These are phyloP conservation scores for Peromyscus melanophrys DNA, from an alignment of 2,797 vertebrate species.

Conservation along the genomic window DNA sequence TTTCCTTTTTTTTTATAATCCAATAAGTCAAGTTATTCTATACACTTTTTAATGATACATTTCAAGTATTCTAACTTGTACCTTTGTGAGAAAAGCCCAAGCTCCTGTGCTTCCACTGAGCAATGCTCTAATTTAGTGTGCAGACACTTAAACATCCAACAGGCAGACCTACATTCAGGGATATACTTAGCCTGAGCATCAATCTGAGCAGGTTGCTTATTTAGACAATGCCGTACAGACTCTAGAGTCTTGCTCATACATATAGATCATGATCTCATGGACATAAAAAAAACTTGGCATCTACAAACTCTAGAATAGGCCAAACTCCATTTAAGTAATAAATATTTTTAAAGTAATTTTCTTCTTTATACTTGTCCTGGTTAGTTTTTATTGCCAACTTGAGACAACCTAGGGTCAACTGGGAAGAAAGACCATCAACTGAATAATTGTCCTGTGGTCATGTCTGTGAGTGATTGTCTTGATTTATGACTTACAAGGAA, in stretches of 20 bases:
- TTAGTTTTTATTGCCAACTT: background rate
- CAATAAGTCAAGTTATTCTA: background rate
- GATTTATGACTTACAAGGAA: background rate
- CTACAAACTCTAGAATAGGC: background rate
- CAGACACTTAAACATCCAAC: fast-evolving
- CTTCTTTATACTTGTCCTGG: background rate
- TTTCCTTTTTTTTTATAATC: background rate
- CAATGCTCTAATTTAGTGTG: fast-evolving
- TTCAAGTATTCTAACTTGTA: background rate
- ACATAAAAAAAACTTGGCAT: background rate
- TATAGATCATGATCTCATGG: background rate
- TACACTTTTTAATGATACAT: background rate
- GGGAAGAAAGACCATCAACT: background rate
- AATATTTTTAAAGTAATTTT: background rate
- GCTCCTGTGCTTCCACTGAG: background rate
- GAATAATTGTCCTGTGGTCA: background rate
- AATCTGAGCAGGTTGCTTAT: background rate
- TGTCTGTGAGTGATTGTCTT: background rate
- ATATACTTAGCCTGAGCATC: background rate
- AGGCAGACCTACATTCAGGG: background rate
- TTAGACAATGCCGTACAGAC: background rate
- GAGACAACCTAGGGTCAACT: background rate
- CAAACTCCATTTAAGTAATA: background rate
- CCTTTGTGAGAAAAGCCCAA: background rate
- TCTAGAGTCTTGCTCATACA: background rate